Percentiles rank a stretch among this genome's conserved stretches.
These are phyloP conservation scores for Lithophane leautieri DNA, from an alignment of 2,888 invertebrate species.

Conservation along the genomic window DNA sequence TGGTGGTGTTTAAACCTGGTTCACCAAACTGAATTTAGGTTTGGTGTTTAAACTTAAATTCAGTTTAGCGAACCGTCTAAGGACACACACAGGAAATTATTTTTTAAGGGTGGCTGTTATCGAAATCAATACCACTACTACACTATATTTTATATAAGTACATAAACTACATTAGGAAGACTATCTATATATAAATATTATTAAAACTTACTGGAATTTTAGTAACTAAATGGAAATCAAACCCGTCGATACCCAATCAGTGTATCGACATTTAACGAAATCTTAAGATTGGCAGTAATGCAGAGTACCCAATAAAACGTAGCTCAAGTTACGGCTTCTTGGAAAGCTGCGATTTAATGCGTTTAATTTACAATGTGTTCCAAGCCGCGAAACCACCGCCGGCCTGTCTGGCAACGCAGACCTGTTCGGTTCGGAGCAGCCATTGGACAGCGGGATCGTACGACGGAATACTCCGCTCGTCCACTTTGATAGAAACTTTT, in stretches of 20 bases:
- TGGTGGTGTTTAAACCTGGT: too few species aligned
- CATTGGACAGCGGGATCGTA: conserved; percentile 71
- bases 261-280: conserved; percentile 29
- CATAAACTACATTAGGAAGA: too few species aligned
- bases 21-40: too few species aligned
- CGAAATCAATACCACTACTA: too few species aligned
- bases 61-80: too few species aligned
- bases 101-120: too few species aligned
- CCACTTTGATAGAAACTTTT: conserved; percentile 83
- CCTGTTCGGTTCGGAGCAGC: conserved; percentile 68
- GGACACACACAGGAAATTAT: too few species aligned
- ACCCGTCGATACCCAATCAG: background rate
- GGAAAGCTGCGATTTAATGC: conserved; percentile 62
- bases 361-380: conserved; percentile 61
- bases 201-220: background rate
- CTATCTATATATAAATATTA: background rate
- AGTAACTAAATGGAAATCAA: background rate
- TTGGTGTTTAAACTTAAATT: too few species aligned
- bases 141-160: too few species aligned
- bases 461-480: conserved; percentile 70
- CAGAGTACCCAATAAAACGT: conserved; percentile 55
- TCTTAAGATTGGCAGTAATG: conserved; percentile 24
- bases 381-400: conserved; percentile 68
- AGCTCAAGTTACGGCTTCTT: conserved; percentile 56
- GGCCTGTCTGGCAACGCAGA: conserved; percentile 74